Percentiles rank a stretch among this genome's conserved stretches.
Evolutionary conservation across 2,797 vertebrate species (phyloP).

Genomic region (Danio choprae): DNA sequence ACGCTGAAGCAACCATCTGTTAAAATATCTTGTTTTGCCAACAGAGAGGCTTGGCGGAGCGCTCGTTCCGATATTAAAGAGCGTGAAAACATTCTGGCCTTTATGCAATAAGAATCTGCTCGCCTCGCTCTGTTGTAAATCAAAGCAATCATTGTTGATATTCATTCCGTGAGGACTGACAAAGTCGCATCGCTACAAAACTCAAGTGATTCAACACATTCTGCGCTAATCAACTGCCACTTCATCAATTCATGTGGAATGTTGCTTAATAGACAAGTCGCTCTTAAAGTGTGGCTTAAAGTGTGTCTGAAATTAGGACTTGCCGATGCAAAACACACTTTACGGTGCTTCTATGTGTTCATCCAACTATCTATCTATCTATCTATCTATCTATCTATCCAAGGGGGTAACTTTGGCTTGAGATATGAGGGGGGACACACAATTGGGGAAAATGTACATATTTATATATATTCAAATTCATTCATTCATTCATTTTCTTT

Average conservation of each 20-base stretch:
- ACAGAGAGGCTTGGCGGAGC: slow-evolving; percentile 41
- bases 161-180: slow-evolving; percentile 21
- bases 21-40: slow-evolving; percentile 51
- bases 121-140: slow-evolving; percentile 18
- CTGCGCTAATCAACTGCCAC: slow-evolving; percentile 27
- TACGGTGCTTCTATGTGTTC: not conserved
- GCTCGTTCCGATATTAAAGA: slow-evolving; percentile 35
- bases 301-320: not conserved
- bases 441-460: too few relatives aligned
- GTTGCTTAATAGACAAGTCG: slow-evolving; percentile 6
- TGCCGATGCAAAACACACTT: slow-evolving; percentile 4
- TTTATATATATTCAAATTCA: too few relatives aligned
- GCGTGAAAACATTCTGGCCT: slow-evolving; percentile 39
- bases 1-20: slow-evolving; percentile 40
- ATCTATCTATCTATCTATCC: too few relatives aligned
- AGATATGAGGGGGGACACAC: too few relatives aligned
- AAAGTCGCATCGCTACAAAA: slow-evolving; percentile 2
- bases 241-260: slow-evolving; percentile 30
- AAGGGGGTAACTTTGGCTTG: too few relatives aligned
- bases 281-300: slow-evolving; percentile 10
- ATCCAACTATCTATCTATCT: too few relatives aligned
- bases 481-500: too few relatives aligned
- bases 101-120: slow-evolving; percentile 28
- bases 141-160: slow-evolving; percentile 32
- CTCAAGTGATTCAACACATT: slow-evolving; percentile 12